Base-by-base conservation (phyloP, 1,140 invertebrate species). In the Helicoverpa zea region DNA sequence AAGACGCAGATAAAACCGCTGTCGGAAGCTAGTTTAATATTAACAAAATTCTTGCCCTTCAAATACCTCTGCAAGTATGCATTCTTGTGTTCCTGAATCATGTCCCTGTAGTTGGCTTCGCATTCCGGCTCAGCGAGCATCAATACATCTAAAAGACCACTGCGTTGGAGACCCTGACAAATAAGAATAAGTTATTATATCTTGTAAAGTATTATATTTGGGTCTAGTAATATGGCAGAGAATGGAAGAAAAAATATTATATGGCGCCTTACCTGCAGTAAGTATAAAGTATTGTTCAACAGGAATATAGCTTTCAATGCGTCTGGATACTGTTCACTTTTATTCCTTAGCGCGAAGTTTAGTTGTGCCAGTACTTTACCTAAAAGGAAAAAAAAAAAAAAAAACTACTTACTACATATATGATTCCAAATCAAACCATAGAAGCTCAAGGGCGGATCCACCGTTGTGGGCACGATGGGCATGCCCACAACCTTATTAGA, bases 221-320 rank as follows among this genome's bases (percentile, higher is more conserved):
- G 35, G 3, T 35, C 30, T 35, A 2, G 4, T 35, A 4, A 35
- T 35, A 35, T 35, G 30, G 30, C 30, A 35, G n/a, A n/a, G n/a
- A n/a, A n/a, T n/a, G n/a, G n/a, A n/a, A n/a, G n/a, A n/a, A n/a
- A 23, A 23, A 23, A 23, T 23, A 23, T 23, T 23, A 23, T 23
- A 72, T 14, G 4, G 14, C 0, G 18, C n/a, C 54, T 79, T 87
- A 94, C 95, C 89, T 95, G 98, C 9, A 99, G 94, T 77, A 99
- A 97, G 88, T 99, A 99, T 94, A 99, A 97, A 81, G 98, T 98
- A 91, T 99, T 99, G 93, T 99, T 99, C 18, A 99, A 94, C 5
- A 98, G 96, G 90, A 99, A 99, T 51, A 99, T 96, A 61, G 98
- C 97, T 87, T 98, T 97, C 11, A 99, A 95, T 29, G 96, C 94